phyloP scores from a whole-genome alignment of 1,140 invertebrate genomes.

The Olivierus martensii region DNA sequence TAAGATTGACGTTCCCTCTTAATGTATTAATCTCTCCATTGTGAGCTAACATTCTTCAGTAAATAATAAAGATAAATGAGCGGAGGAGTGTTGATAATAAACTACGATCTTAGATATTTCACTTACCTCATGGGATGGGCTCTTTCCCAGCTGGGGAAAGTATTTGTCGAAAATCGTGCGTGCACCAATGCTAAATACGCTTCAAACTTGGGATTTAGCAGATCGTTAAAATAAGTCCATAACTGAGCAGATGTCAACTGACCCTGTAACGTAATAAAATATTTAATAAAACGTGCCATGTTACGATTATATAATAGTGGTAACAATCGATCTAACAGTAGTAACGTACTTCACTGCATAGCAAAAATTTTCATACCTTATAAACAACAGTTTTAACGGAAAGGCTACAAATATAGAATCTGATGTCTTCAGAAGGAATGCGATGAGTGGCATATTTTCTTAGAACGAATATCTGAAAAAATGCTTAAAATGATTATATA shows the following conservation, averaged over 20 bases:
- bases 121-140: slow-evolving; percentile 89
- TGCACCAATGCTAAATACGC: slow-evolving; percentile 93
- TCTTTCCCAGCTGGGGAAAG: slow-evolving; percentile 97
- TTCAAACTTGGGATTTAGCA: slow-evolving; percentile 64
- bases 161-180: slow-evolving; percentile 96
- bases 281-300: no score
- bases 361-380: slow-evolving; percentile 42
- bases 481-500: no score
- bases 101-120: no score
- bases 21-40: slow-evolving; percentile 99
- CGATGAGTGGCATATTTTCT: slow-evolving; percentile 84
- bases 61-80: no score
- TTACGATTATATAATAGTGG: no score
- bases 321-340: no score
- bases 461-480: slow-evolving; percentile 71
- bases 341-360: no score
- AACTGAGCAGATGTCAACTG: slow-evolving; percentile 91
- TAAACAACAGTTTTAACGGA: slow-evolving; percentile 84
- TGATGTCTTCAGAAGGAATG: slow-evolving; percentile 57
- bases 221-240: slow-evolving; percentile 67
- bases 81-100: no score
- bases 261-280: slow-evolving; percentile 52
- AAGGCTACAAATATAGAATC: slow-evolving; percentile 94
- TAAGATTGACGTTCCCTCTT: slow-evolving; percentile 93
- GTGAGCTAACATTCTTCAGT: slow-evolving; percentile 75